Percentiles rank a stretch among this genome's conserved stretches.
These are phyloP conservation scores for Cephus runcator DNA, from an alignment of 2,888 invertebrate genomes.

Conservation along the genomic window DNA sequence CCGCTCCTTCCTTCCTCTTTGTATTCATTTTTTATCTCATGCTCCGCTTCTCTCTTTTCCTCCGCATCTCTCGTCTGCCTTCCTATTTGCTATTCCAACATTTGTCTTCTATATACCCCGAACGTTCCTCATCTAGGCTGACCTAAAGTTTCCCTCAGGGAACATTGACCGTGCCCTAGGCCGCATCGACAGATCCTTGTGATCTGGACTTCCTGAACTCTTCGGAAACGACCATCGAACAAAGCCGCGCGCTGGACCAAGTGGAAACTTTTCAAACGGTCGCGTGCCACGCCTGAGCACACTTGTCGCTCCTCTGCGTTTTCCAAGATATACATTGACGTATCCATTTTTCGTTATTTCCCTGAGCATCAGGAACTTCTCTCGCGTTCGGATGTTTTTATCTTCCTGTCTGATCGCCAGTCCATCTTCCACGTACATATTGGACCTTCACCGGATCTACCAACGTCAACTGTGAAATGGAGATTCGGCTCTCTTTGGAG, in stretches of 20 bases:
- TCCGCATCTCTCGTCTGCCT: constrained; percentile 9
- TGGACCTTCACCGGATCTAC: background rate
- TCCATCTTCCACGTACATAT: background rate
- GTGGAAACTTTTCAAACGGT: too few relatives aligned
- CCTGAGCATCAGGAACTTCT: background rate
- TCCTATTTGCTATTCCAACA: constrained; percentile 11
- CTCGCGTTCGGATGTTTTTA: background rate
- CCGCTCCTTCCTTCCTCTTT: background rate
- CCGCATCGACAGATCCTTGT: too few relatives aligned
- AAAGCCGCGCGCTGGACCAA: too few relatives aligned
- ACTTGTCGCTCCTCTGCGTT: too few relatives aligned
- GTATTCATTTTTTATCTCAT: constrained; percentile 13
- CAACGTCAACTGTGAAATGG: background rate
- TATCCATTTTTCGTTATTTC: too few relatives aligned
- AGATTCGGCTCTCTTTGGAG: background rate
- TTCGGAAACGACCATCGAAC: too few relatives aligned
- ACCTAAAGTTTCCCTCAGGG: background rate
- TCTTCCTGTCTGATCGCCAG: background rate
- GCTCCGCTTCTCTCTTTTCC: constrained; percentile 2
- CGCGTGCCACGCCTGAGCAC: too few relatives aligned
- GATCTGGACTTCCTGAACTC: too few relatives aligned
- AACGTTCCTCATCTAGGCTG: background rate
- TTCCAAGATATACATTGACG: too few relatives aligned
- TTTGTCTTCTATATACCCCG: background rate
- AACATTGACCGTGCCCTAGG: too few relatives aligned